Percentiles rank a stretch among this genome's conserved stretches.
Evolutionary conservation across 2,888 invertebrate genomes (phyloP).

Genomic region (Noctua janthina): DNA sequence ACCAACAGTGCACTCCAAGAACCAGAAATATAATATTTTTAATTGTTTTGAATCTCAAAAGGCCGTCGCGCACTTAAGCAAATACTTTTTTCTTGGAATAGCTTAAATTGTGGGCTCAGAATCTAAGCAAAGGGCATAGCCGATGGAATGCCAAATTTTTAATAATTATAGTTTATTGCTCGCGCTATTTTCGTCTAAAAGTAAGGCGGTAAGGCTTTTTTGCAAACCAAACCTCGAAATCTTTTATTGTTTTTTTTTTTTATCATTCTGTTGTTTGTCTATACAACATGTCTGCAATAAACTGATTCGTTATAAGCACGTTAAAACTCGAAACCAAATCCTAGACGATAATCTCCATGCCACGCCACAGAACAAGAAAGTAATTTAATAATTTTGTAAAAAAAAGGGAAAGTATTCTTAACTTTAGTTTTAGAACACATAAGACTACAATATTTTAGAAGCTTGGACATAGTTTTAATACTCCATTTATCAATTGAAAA

Average conservation of each 20-base stretch:
- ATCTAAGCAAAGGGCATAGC: neutral
- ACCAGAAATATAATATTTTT: too few relatives aligned
- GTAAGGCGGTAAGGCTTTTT: neutral
- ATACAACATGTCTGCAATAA: neutral
- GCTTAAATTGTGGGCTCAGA: neutral
- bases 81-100: neutral
- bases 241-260: too few relatives aligned
- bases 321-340: slow-evolving; percentile 7
- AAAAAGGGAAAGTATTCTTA: slow-evolving; percentile 5
- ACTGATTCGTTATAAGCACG: neutral
- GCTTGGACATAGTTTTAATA: slow-evolving; percentile 50
- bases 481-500: slow-evolving; percentile 9
- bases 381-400: slow-evolving; percentile 29
- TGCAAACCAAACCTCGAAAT: neutral
- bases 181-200: neutral
- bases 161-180: neutral
- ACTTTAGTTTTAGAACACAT: slow-evolving; percentile 40
- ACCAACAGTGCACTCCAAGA: neutral
- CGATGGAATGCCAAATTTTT: neutral
- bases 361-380: slow-evolving; percentile 31
- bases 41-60: neutral
- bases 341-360: slow-evolving; percentile 23
- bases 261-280: neutral
- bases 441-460: slow-evolving; percentile 41
- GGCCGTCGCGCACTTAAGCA: neutral